Evolutionary conservation across 2,113 vertebrate genomes (phyloP), one percentile per base, ranked within the genome.

Genomic region (Larimichthys crocea): DNA sequence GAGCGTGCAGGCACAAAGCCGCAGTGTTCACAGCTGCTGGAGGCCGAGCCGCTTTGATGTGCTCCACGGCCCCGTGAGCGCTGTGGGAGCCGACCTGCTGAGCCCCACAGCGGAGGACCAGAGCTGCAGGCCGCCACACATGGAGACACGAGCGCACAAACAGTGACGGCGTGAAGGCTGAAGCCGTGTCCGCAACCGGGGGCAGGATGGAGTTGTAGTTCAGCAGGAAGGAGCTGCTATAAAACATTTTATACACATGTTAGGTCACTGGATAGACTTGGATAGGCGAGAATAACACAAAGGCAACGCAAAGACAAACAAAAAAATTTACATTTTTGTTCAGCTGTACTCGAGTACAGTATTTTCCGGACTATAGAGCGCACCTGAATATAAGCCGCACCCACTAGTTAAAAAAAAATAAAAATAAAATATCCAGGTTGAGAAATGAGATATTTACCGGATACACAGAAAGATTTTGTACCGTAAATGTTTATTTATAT

Each of bases 11-110:
- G 52, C 84, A 71, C 62, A 87, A 79, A 83, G 83, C 77, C 76
- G 63, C 78, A 72, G 75, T 72, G 79, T 74, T 76, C 35, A 35
- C 59, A 68, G 59, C 49, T 19, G 60, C 80, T 70, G 72, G 17
- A 78, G 83, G 76, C 74, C 60, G 40, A 70, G 86, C 60, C 10
- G 55, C 87, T 89, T 92, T 93, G 85, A 91, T 85, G 88, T 84
- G 79, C 83, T 88, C 68, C 78, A 78, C 56, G 26, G 79, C 79
- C 52, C 78, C 22, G 5, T 82, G 86, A 88, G 74, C 48, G 35
- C n/a, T 10, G 52, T 73, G 61, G 74, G 81, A 74, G 68, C 50
- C 19, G 57, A 57, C 4, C 49, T 42, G 53, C 50, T 9, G 50
- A 26, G 76, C 74, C 1, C 53, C 22, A 4, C 59, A 4, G 11